These are phyloP conservation scores for Varecia variegata DNA, from an alignment of 2,797 vertebrate species.

Conservation along the genomic window DNA sequence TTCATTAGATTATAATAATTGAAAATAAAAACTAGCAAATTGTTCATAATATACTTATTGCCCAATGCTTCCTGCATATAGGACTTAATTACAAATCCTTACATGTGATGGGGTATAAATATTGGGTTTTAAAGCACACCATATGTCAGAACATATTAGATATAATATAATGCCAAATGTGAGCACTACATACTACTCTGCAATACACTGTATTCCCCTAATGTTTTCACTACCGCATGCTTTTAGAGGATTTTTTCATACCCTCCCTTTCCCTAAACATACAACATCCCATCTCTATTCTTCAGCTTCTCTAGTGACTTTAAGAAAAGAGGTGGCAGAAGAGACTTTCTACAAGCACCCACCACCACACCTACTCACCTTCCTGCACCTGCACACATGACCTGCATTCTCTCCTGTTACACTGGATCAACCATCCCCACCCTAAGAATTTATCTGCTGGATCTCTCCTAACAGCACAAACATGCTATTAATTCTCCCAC, in stretches of 20 bases:
- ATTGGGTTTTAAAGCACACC: not conserved
- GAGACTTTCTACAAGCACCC: no score
- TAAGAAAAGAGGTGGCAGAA: not conserved
- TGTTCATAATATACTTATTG: not conserved
- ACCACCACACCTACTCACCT: not conserved
- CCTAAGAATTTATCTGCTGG: no score
- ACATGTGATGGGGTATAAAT: no score
- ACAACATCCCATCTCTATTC: not conserved
- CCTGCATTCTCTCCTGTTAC: not conserved
- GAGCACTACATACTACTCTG: not conserved
- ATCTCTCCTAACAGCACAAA: not conserved
- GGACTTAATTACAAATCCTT: not conserved
- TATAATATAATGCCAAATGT: not conserved
- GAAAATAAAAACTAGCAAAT: not conserved
- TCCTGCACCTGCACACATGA: not conserved
- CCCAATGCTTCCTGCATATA: not conserved
- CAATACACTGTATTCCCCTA: not conserved
- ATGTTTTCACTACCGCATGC: not conserved
- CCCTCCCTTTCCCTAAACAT: not conserved
- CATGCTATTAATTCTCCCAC: not conserved
- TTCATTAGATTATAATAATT: not conserved
- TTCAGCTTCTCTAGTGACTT: not conserved
- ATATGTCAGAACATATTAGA: not conserved
- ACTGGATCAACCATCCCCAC: no score
- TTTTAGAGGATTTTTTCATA: not conserved